Evolutionary conservation across 1,140 invertebrate species (phyloP).

Genomic region (Drosophila mauritiana): DNA sequence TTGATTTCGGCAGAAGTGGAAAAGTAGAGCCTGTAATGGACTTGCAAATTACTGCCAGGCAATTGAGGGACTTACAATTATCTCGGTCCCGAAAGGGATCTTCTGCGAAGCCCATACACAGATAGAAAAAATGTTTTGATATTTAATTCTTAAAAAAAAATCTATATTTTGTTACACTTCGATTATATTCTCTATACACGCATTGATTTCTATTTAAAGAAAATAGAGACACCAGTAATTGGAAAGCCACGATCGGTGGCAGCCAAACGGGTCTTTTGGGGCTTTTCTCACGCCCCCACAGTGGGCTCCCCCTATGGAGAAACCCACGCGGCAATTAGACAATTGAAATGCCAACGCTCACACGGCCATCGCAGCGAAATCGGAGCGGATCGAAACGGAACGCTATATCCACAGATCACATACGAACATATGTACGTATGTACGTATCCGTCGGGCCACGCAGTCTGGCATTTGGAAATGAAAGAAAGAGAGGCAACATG

Average conservation of each 20-base stretch:
- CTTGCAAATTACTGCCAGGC: background rate
- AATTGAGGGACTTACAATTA: too few species aligned
- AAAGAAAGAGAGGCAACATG: slow-evolving; percentile 5
- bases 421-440: too few species aligned
- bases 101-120: too few species aligned
- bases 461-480: slow-evolving; percentile 31
- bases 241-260: slow-evolving; percentile 8
- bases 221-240: background rate
- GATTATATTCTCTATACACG: too few species aligned
- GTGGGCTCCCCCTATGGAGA: background rate
- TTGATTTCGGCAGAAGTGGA: background rate
- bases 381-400: slow-evolving; percentile 6
- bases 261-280: slow-evolving; percentile 2
- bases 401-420: too few species aligned
- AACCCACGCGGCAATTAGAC: slow-evolving; percentile 60
- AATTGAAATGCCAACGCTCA: slow-evolving; percentile 63
- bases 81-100: too few species aligned
- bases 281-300: slow-evolving; percentile 58
- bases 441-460: slow-evolving; percentile 27
- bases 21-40: background rate
- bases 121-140: too few species aligned
- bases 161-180: too few species aligned
- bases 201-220: background rate
- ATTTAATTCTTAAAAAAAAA: too few species aligned
- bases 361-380: slow-evolving; percentile 10